These are phyloP conservation scores for Uropsilus gracilis DNA, from an alignment of 2,113 vertebrate genomes.

Conservation along the genomic window DNA sequence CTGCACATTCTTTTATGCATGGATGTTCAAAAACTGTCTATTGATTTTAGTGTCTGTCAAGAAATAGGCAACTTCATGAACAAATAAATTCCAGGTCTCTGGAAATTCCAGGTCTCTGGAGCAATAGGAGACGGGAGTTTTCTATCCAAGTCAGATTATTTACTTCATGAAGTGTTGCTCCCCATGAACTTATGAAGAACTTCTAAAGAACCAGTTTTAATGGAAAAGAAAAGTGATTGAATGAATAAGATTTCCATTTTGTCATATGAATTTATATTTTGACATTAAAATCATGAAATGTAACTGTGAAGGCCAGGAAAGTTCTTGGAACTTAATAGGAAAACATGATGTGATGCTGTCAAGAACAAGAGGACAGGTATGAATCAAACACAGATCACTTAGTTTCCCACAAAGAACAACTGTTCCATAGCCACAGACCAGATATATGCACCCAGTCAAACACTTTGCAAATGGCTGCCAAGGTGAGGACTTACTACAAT, in stretches of 20 bases:
- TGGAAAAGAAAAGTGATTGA: neutral
- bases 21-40: neutral
- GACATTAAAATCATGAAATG: neutral
- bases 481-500: neutral
- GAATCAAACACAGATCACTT: constrained; percentile 17
- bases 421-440: neutral
- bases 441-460: neutral
- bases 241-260: neutral
- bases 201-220: neutral
- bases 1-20: neutral
- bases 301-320: neutral
- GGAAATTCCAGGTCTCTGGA: neutral
- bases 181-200: neutral
- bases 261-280: neutral
- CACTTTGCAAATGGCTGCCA: constrained; percentile 13
- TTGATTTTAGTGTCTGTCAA: constrained; percentile 51
- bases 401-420: constrained; percentile 22
- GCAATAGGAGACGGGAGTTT: neutral
- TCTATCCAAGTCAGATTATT: neutral
- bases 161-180: neutral
- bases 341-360: constrained; percentile 28
- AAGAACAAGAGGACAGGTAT: neutral
- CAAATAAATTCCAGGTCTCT: constrained; percentile 30
- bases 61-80: constrained; percentile 8
- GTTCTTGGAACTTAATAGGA: constrained; percentile 1